Evolutionary conservation across 2,797 vertebrate species (phyloP).

Genomic region (Mallotus villosus): DNA sequence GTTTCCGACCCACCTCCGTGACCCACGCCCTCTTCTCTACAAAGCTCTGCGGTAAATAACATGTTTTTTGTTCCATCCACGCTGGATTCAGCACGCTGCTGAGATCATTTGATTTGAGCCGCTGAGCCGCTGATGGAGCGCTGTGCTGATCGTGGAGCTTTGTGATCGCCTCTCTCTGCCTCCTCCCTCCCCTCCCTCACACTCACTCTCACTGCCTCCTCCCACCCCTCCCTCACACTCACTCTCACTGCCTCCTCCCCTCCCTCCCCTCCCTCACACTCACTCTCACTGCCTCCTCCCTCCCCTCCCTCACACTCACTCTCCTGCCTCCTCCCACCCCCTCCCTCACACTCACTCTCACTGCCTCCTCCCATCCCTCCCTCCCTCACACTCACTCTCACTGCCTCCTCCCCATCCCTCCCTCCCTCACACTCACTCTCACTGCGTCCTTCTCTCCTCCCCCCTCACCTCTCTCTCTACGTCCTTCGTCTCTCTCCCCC

Average conservation of each 20-base stretch:
- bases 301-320: neutral
- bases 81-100: no score
- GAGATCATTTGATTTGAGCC: no score
- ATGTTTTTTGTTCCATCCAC: no score
- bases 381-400: neutral
- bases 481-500: neutral
- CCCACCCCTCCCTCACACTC: neutral
- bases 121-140: no score
- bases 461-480: neutral
- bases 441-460: neutral
- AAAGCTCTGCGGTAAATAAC: no score
- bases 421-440: neutral
- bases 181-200: neutral
- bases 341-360: neutral
- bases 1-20: no score
- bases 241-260: neutral
- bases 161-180: neutral
- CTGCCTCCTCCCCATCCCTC: neutral
- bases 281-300: slow-evolving; percentile 10
- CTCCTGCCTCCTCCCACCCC: slow-evolving; percentile 5
- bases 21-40: no score
- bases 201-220: neutral
- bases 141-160: neutral
- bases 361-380: slow-evolving; percentile 5
- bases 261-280: neutral